Base-by-base conservation (phyloP, 2,797 vertebrate genomes). In the Lates japonicus region DNA sequence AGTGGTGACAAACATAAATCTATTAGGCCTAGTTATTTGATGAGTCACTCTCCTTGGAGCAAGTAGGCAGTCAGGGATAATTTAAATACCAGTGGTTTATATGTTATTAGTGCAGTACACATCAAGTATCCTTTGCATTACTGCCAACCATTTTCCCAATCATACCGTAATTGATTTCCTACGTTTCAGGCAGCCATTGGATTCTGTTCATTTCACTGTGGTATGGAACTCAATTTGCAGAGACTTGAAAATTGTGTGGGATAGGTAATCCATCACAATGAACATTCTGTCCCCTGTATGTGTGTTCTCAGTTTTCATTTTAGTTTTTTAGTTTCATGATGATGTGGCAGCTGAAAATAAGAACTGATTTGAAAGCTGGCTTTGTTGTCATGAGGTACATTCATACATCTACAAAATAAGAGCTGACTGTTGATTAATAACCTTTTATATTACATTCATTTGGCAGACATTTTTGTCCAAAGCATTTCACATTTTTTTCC, bases 11-110 rank as follows among this genome's bases (percentile, higher is more conserved):
- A 82, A 75, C 42, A 87, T 62, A 82, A 67, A 85, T 81, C 72
- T 67, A 75, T 84, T 62, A 64, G 62, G 74, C 65, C 35, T 52
- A 22, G 42, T 71, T 63, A 68, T 86, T 74, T 78, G 55, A 87
- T 92, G 90, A 93, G 78, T 94, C 91, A 93, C 65, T 48, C 46
- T 58, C 66, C 81, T 78, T 31, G 35, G 11, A 70, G 57, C 52
- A 69, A 42, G 70, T 22, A 61, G 52, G 67, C 60, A 82, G 70
- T 83, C 70, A 78, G 70, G 61, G 20, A 80, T 80, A 0, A 70
- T 78, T 85, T 74, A 77, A 84, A 89, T 74, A 71, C 49, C 55
- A 71, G 8, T 49, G 78, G 63, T 68, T 84, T 78, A 49, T 37
- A 73, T 84, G 59, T 81, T 70, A 61, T 83, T 73, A 75, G 51